Evolutionary conservation across 2,113 vertebrate genomes (phyloP).

Genomic region (Apodemus sylvaticus): DNA sequence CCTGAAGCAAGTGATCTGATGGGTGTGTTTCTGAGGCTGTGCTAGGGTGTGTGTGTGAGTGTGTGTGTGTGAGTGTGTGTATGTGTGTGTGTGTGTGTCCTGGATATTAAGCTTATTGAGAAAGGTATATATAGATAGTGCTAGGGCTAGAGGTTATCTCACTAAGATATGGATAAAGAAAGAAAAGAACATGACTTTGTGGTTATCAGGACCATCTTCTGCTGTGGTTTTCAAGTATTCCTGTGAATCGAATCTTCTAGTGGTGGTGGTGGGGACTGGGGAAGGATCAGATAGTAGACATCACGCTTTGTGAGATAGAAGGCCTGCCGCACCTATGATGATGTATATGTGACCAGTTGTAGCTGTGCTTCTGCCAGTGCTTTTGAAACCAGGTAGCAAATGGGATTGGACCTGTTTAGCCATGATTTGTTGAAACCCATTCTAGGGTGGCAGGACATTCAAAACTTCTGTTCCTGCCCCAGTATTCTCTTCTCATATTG

Average conservation of each 20-base stretch:
- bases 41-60: rapidly evolving
- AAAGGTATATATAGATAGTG: background rate
- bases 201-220: background rate
- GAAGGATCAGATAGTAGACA: background rate
- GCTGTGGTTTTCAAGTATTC: background rate
- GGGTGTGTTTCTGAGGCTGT: background rate
- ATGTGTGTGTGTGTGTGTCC: no score
- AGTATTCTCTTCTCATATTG: background rate
- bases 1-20: background rate
- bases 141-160: background rate
- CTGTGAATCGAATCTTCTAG: background rate
- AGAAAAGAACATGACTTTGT: background rate
- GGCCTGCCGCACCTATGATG: background rate
- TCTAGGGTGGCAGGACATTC: background rate
- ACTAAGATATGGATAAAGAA: background rate
- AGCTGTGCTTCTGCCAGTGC: background rate
- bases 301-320: background rate
- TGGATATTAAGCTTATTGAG: background rate
- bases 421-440: background rate
- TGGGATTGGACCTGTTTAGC: background rate
- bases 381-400: background rate
- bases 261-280: no score
- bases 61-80: no score
- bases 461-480: background rate
- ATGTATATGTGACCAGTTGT: background rate